A percentile compares a stretch with the other conserved stretches of the same genome.
These are phyloP conservation scores for Proterorhinus semilunaris DNA, from an alignment of 2,113 vertebrate species.

Conservation along the genomic window DNA sequence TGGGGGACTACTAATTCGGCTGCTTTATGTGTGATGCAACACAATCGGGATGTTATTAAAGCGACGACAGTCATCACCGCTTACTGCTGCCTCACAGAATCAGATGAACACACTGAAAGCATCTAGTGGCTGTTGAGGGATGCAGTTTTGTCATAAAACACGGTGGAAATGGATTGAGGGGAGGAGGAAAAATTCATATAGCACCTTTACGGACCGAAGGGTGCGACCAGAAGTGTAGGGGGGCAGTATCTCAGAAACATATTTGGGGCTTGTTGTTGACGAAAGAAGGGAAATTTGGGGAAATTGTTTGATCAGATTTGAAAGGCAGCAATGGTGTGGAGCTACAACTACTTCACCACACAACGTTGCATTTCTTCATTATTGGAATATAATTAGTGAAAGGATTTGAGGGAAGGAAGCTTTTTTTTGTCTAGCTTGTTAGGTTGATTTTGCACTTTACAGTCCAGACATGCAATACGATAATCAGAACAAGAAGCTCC, in stretches of 20 bases:
- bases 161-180: neutral
- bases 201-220: too few relatives aligned
- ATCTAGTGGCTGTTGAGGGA: neutral
- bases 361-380: too few relatives aligned
- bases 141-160: neutral
- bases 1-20: conserved; percentile 14
- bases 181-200: too few relatives aligned
- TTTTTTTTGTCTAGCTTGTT: neutral
- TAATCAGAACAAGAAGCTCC: neutral
- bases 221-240: too few relatives aligned
- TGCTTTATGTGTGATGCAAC: conserved; percentile 22
- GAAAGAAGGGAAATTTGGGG: too few relatives aligned
- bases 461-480: neutral
- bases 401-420: too few relatives aligned
- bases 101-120: neutral
- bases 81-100: neutral
- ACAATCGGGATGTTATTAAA: conserved; percentile 12
- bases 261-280: too few relatives aligned
- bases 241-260: too few relatives aligned
- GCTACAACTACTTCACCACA: too few relatives aligned
- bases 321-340: too few relatives aligned
- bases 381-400: too few relatives aligned
- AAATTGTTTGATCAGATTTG: too few relatives aligned
- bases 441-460: neutral
- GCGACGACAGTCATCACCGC: neutral